Conservation (phyloP, 2,113 vertebrate genomes). For the Parus major region DNA sequence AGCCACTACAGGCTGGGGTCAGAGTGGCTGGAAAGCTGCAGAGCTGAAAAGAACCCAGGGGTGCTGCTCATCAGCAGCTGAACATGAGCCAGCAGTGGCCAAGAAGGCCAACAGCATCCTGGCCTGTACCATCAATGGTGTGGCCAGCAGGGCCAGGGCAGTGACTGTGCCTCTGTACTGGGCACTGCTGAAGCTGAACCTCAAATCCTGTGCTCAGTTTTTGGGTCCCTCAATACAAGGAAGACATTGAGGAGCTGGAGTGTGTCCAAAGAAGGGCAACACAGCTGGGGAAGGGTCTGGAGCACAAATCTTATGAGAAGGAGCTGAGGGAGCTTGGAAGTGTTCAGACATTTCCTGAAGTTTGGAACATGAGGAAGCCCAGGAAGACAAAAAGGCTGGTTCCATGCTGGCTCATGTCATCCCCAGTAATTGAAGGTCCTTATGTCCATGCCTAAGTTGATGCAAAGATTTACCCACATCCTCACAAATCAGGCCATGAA, state of each 20-base stretch:
- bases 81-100: background rate
- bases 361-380: background rate
- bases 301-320: background rate
- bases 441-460: background rate
- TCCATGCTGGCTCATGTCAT: background rate
- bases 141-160: background rate
- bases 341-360: background rate
- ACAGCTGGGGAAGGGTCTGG: accelerated
- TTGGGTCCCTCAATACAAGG: background rate
- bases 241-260: background rate
- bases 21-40: background rate
- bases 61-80: background rate
- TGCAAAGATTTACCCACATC: background rate
- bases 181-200: accelerated
- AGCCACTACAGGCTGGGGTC: too few species aligned
- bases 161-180: accelerated
- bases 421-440: background rate
- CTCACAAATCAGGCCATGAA: background rate
- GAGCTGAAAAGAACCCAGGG: background rate
- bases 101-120: background rate
- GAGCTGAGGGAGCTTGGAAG: accelerated
- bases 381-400: background rate
- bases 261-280: accelerated
- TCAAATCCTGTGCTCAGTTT: background rate
- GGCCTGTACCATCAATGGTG: background rate